Percentiles rank a stretch among this genome's conserved stretches.
These are phyloP conservation scores for Tiphia femorata DNA, from an alignment of 2,888 invertebrate genomes.

Conservation along the genomic window DNA sequence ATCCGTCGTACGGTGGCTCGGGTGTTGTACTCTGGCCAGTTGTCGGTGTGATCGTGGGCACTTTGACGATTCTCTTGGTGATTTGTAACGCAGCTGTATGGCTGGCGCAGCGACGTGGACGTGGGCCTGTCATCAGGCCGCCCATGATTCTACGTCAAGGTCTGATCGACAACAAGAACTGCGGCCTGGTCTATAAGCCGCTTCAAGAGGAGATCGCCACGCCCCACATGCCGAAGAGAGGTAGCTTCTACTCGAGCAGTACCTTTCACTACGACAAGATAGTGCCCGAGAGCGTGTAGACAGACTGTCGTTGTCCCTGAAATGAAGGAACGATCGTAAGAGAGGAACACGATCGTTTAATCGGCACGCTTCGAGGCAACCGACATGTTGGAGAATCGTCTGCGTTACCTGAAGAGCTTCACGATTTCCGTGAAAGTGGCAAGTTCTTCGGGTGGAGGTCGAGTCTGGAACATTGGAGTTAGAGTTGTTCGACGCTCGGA, in stretches of 20 bases:
- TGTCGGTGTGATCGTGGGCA: slow-evolving; percentile 48
- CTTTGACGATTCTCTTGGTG: slow-evolving; percentile 49
- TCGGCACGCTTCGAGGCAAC: too few species aligned
- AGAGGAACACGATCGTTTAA: too few species aligned
- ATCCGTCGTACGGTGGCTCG: slow-evolving; percentile 45
- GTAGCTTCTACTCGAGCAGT: slow-evolving; percentile 74
- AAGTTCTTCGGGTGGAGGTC: too few species aligned
- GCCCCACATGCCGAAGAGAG: slow-evolving; percentile 75
- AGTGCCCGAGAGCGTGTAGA: slow-evolving; percentile 75
- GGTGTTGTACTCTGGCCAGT: slow-evolving; percentile 54
- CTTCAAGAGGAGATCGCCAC: slow-evolving; percentile 82
- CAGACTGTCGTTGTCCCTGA: too few species aligned
- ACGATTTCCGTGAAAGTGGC: too few species aligned
- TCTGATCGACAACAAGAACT: slow-evolving; percentile 74
- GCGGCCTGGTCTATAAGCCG: slow-evolving; percentile 83
- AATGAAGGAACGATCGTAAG: too few species aligned
- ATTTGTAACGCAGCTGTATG: slow-evolving; percentile 50
- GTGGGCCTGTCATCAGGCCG: slow-evolving; percentile 63
- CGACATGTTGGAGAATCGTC: too few species aligned
- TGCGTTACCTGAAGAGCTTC: too few species aligned
- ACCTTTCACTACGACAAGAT: slow-evolving; percentile 76
- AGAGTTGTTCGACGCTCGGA: too few species aligned
- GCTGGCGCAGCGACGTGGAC: slow-evolving; percentile 55
- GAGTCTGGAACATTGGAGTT: too few species aligned
- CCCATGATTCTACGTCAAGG: slow-evolving; percentile 65